Base-by-base conservation (phyloP, 2,888 invertebrate genomes). In the Drosophila stalkeri region DNA sequence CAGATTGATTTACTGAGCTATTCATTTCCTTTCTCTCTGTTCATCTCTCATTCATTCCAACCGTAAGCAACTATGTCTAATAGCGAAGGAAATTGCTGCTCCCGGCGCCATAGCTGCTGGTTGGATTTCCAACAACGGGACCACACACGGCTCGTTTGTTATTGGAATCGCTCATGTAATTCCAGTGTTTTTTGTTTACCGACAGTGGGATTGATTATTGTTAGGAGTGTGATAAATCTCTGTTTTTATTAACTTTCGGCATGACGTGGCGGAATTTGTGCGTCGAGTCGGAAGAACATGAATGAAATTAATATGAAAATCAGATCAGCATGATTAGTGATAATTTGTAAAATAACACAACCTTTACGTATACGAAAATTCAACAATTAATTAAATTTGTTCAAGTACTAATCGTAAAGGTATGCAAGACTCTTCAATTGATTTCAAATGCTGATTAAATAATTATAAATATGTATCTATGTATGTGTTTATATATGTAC, bases 151-250 rank as follows among this genome's bases (percentile, higher is more conserved):
- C 57, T 73, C 78, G 74, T 84, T 89, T 78, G 89, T 73, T 54
- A 54, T 37, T 54, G 84, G 64, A 85, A 82, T 87, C 89, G 82
- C 44, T 89, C 89, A 85, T 76, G 87, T 88, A 78, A 82, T 79
- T 86, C 73, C 62, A 55, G 41, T 65, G 68, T 75, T 61, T 77
- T 72, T 74, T 65, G 75, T 77, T 54, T 66, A 77, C 85, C 79
- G 77, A 73, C 87, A 77, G 81, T 75, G 68, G 86, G 75, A 80
- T 82, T 82, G 81, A 82, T 89, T 89, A 82, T 81, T 90, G 80
- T 89, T 81, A 86, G 77, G 90, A 87, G 91, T 91, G 90, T 91
- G 90, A 91, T 91, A 91, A 91, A 91, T 91, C 82, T 81, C 80
- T 87, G 88, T 88, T 87, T 83, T 90, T 87, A 90, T 91, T 91